Base-by-base conservation (phyloP, 2,797 vertebrate genomes). In the Megalops cyprinoides region DNA sequence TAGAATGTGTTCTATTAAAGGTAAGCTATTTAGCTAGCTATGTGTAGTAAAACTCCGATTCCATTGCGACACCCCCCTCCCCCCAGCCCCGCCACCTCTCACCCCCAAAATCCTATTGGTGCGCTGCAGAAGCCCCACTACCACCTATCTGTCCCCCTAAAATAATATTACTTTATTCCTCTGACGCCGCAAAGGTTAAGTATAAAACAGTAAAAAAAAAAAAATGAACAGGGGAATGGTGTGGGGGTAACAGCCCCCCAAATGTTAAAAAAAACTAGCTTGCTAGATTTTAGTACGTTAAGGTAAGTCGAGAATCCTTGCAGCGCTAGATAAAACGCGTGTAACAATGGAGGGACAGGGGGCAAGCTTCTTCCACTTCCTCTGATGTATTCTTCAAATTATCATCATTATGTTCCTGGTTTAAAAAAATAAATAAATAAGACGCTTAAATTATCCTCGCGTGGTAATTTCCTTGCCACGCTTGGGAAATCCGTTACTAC, bases 21-120 rank as follows among this genome's bases (percentile, higher is more conserved):
- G 49, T 84, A 84, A 39, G 77, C 79, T 44, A 37, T 44, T 65
- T 58, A 77, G 87, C 79, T 75, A 28, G 81, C 79, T 79, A 86
- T 89, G 83, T 90, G 88, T 84, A 86, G 87, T 76, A 83, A 88
- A 91, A 89, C 85, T 90, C 86, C 86, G 84, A 85, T 88, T 92
- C 93, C 91, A 88, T 88, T 84, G 85, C 88, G 87, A 80, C 85
- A 80, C 65, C 62, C 77, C 87, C 77, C 74, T 80, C 85, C 83
- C 83, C 82, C 79, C 74, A 82, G 86, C 84, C 86, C 79, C 86
- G 86, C 84, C 79, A 53, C 82, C 71, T 83, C 82, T 69, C 79
- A 79, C 82, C 74, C 82, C 82, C 78, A 88, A 91, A 74, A 74
- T 39, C 55, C 79, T 49, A 75, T 79, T 46, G 25, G 65, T 51